Percentiles rank a stretch among this genome's conserved stretches.
Conservation (phyloP, 1,140 invertebrate genomes). For the Drosophila tropicalis region DNA sequence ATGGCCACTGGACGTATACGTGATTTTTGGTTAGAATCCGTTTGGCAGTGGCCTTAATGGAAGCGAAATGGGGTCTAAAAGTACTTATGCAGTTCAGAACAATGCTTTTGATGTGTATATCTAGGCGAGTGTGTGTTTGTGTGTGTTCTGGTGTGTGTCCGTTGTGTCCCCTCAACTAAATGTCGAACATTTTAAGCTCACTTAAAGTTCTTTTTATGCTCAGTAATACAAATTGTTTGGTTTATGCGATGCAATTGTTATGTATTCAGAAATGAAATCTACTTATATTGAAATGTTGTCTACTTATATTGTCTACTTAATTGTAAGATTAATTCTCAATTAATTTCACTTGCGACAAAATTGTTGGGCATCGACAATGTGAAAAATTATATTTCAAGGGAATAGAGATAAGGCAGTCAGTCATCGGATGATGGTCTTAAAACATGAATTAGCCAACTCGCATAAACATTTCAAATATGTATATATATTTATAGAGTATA, state of each 20-base stretch:
- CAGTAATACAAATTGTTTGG: conserved; percentile 9
- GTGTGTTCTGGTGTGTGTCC: background rate
- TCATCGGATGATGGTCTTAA: too few species aligned
- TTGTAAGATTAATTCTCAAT: too few species aligned
- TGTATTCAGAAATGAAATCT: too few species aligned
- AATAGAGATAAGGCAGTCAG: too few species aligned
- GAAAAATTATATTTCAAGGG: too few species aligned
- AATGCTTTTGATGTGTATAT: conserved; percentile 50
- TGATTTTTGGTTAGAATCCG: conserved; percentile 64
- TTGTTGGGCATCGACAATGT: too few species aligned
- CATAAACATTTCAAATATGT: conserved; percentile 32
- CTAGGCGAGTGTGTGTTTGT: background rate
- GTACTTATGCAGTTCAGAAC: conserved; percentile 53
- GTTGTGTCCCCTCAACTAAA: conserved; percentile 43
- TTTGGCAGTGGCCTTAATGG: conserved; percentile 25
- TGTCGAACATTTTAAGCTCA: conserved; percentile 60
- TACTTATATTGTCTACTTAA: too few species aligned
- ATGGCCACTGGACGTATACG: conserved; percentile 72
- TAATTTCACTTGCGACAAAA: too few species aligned
- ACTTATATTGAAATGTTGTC: too few species aligned
- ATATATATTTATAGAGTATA: conserved; percentile 1
- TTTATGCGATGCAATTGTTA: conserved; percentile 32
- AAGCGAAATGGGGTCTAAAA: conserved; percentile 1
- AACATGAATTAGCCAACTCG: background rate
- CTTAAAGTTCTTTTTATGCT: conserved; percentile 41